phyloP scores from a whole-genome alignment of 2,113 vertebrate species.

The Zeus faber region DNA sequence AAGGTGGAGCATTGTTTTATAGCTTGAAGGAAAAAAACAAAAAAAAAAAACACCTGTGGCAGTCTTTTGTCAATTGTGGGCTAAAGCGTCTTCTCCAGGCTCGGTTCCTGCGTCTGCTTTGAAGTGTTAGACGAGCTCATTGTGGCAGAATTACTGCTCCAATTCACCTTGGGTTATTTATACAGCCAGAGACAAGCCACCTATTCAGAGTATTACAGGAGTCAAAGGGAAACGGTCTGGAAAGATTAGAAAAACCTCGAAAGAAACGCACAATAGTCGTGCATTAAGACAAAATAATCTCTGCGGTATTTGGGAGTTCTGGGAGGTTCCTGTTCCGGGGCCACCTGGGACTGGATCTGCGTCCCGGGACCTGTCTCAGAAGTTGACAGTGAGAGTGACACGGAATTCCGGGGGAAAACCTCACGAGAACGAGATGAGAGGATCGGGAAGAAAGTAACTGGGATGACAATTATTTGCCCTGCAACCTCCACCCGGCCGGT shows the following conservation, averaged over 20 bases:
- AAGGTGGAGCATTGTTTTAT: constrained; percentile 53
- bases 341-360: constrained; percentile 46
- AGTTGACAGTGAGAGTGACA: too few species aligned
- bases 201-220: constrained; percentile 45
- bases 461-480: constrained; percentile 43
- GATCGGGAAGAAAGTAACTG: constrained; percentile 27
- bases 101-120: constrained; percentile 59
- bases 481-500: constrained; percentile 14
- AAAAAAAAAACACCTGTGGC: constrained; percentile 63
- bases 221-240: constrained; percentile 39
- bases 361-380: too few species aligned
- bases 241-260: constrained; percentile 30
- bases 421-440: constrained; percentile 18
- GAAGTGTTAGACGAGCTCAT: constrained; percentile 57
- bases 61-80: constrained; percentile 50
- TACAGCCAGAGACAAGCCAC: constrained; percentile 51
- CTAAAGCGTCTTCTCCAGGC: constrained; percentile 38
- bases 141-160: constrained; percentile 38
- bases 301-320: constrained; percentile 3
- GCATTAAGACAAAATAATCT: constrained; percentile 30
- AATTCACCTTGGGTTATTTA: constrained; percentile 63
- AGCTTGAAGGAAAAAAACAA: constrained; percentile 62
- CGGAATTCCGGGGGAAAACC: constrained; percentile 23
- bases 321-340: constrained; percentile 40
- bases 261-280: constrained; percentile 21